Conservation (phyloP, 2,797 vertebrate genomes). For the Moxostoma hubbsi region DNA sequence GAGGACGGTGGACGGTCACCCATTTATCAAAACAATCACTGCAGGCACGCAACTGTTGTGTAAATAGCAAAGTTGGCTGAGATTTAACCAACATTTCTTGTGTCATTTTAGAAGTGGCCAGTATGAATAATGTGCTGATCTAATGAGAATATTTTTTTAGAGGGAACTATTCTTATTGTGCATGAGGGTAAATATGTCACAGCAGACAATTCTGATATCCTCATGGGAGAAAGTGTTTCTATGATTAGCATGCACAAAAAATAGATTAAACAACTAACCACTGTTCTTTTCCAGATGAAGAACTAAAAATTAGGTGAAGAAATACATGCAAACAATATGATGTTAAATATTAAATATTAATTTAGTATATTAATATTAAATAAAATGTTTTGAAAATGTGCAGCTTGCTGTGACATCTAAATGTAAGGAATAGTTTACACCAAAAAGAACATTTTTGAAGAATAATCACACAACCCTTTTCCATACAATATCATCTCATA, state of each 20-base stretch:
- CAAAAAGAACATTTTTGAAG: too few relatives aligned
- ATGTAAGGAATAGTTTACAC: too few relatives aligned
- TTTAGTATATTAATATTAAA: too few relatives aligned
- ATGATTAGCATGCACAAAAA: background rate
- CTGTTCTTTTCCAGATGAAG: background rate
- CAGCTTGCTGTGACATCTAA: too few relatives aligned
- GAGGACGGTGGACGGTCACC: constrained; percentile 67
- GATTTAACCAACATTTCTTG: background rate
- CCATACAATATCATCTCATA: too few relatives aligned
- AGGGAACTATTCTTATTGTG: constrained; percentile 5
- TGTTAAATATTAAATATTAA: too few relatives aligned
- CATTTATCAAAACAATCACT: constrained; percentile 80
- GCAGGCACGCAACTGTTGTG: constrained; percentile 67
- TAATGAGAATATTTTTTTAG: constrained; percentile 11
- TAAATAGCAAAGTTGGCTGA: constrained; percentile 53
- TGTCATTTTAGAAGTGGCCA: constrained; percentile 1
- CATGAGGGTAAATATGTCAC: background rate
- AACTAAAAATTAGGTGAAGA: background rate
- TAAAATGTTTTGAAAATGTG: background rate
- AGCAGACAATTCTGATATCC: background rate
- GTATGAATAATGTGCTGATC: constrained; percentile 9
- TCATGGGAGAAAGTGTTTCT: background rate
- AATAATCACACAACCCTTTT: too few relatives aligned
- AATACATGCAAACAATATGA: background rate
- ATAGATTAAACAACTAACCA: background rate